Base-by-base conservation (phyloP, 2,888 invertebrate genomes). In the Unio pictorum region DNA sequence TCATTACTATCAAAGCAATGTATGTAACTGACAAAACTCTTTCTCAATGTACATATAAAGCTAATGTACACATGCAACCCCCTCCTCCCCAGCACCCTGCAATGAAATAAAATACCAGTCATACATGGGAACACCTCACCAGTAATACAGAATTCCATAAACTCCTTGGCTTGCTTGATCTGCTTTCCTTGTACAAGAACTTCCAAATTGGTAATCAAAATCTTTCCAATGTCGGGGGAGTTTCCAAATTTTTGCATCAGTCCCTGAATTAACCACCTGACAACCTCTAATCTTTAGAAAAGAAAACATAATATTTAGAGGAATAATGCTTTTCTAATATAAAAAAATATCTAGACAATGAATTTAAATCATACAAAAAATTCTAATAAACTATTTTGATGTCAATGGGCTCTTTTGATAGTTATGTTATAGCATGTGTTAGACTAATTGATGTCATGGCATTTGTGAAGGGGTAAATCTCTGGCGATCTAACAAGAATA, bases 81-180 rank as follows among this genome's bases (percentile, higher is more conserved):
- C 34, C 7, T 34, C 7, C 34, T 23, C 30, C 18, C 58, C 20
- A 28, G 7, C 55, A 30, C 15, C 4, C 5, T 0, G 4, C 6
- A 26, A 56, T 18, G 57, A 55, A 17, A 26, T 6, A 34, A 62
- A 15, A 11, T 55, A n/a, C 26, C 17, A 45, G 64, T 23, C n/a
- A 64, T 18, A 54, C 8, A 8, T 45, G 17, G 54, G 45, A 66
- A 60, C n/a, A 63, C 23, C 72, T 61, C 65, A 84, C 87, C 87
- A 67, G 78, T 83, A 54, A 88, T 86, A 65, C 81, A 83, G n/a
- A 83, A 81, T 69, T 85, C 85, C 34, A 83, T 74, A 74, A 85
- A 83, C 61, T 80, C 68, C 66, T 84, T 85, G 5, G 83, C 85
- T 55, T 69, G 69, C n/a, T 74, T 64, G 54, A 64, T 69, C 60